Evolutionary conservation across 2,888 invertebrate genomes (phyloP).

Genomic region (Scaeva pyrastri): DNA sequence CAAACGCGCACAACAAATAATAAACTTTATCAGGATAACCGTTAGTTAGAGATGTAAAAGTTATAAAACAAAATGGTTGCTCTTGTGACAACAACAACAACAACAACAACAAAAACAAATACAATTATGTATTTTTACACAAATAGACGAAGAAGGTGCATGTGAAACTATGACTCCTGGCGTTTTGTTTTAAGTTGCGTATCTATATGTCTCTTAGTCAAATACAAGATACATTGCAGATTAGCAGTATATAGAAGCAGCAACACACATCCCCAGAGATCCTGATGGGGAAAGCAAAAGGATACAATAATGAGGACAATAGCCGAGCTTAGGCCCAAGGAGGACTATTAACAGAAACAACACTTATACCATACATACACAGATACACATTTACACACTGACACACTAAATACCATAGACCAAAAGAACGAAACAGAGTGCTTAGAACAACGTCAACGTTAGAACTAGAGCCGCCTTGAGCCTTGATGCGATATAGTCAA

Average conservation of each 20-base stretch:
- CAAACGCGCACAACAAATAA: slow-evolving; percentile 36
- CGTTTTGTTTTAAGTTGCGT: slow-evolving; percentile 56
- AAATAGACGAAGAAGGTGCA: slow-evolving; percentile 18
- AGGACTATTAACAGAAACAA: slow-evolving; percentile 62
- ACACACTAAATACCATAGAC: not conserved
- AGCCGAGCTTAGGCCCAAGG: slow-evolving; percentile 55
- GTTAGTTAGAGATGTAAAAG: not conserved
- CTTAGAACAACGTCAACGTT: not conserved
- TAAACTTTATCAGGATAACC: slow-evolving; percentile 26
- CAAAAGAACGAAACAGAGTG: slow-evolving; percentile 8
- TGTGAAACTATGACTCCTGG: slow-evolving; percentile 44
- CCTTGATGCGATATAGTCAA: slow-evolving; percentile 66
- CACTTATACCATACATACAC: too few relatives aligned
- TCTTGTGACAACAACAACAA: slow-evolving; percentile 3
- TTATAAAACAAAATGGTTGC: slow-evolving; percentile 13
- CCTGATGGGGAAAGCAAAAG: not conserved
- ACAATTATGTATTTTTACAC: slow-evolving; percentile 11
- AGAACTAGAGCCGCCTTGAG: slow-evolving; percentile 24
- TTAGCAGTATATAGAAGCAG: slow-evolving; percentile 24
- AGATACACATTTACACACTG: not conserved
- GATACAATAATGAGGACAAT: slow-evolving; percentile 60
- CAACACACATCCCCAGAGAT: slow-evolving; percentile 27
- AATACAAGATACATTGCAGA: slow-evolving; percentile 52
- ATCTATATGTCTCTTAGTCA: slow-evolving; percentile 60
- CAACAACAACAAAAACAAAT: not conserved